Base-by-base conservation (phyloP, 2,113 vertebrate genomes). In the Oenanthe melanoleuca region DNA sequence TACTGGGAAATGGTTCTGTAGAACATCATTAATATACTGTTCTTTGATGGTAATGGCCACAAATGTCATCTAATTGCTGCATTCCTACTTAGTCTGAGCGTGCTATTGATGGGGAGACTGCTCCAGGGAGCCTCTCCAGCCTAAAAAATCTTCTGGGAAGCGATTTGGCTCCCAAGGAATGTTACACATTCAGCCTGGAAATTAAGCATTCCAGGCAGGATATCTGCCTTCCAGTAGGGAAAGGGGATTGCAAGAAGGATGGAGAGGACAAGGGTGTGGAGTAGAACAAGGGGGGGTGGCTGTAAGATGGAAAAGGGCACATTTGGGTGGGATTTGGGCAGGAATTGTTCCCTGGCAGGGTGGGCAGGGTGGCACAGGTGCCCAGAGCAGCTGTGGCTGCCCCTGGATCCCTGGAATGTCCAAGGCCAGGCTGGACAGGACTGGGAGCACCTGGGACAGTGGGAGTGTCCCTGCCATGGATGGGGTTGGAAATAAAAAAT, bases 1-100 rank as follows among this genome's bases (percentile, higher is more conserved):
- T 97, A 96, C 85, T 95, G 94, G 92, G 95, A 96, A 97, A 96
- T 96, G 95, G 88, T 93, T 85, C 85, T 94, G 81, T 94, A 89
- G 63, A 97, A 93, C 93, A 96, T 83, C 92, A 91, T 97, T 97
- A 97, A 96, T 96, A 96, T 25, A 84, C 53, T 66, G 88, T 73
- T 89, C 96, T 83, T 86, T 80, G 91, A 94, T 96, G 86, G 77
- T 93, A 96, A 97, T 95, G 95, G 90, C 93, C 86, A 86, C 91
- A 96, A 96, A 95, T 92, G 79, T 57, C 63, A 34, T 91, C 79
- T 95, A 97, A 97, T 97, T 96, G 84, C 93, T 91, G 15, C 63
- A 55, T 55, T 78, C 92, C 52, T 85, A 16, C 83, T 92, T 55
- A 24, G 78, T 12, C 88, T 93, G 60, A 93, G 85, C 45, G 6